Evolutionary conservation across 1,140 invertebrate genomes (phyloP), one percentile per base, ranked within the genome.

Genomic region (Watersipora subatra): DNA sequence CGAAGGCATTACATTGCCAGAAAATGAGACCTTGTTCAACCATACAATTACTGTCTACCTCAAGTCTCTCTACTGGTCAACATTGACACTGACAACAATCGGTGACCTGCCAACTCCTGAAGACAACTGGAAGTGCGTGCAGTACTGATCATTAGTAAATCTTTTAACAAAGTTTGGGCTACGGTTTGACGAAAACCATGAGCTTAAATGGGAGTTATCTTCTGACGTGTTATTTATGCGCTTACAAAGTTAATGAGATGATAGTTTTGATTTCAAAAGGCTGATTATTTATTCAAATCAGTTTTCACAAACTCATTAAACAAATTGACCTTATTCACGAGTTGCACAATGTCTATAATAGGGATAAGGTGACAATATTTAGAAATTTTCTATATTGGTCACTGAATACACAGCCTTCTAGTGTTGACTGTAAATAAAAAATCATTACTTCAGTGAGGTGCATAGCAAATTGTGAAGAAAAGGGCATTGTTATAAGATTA

Each of bases 41-140:
- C 7, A 46, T 0, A 80, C 95, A 3, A 90, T 90, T 0, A 84
- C 92, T 68, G 96, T 95, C 76, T 97, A 97, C 76, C 84, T 96
- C 3, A 90, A 89, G 46, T 96, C 92, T 1, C 82, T 97, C 1
- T 96, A 95, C 78, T 97, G 93, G 93, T 94, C 93, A 1, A 96
- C 93, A 1, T 81, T 97, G 26, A 97, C 93, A 0, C 83, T 97
- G n/a, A 97, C 93, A 7, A 96, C 93, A 15, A 97, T 97, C 67
- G 80, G 80, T 2, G 93, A 96, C 75, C 84, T 96, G 57, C 92
- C 92, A 1, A 93, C 91, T 1, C 93, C 93, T 0, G 91, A 93
- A 74, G 92, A 90, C 66, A 93, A 94, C 81, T 89, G 88, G 75
- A 89, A 97, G 93, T 97, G 84, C 95, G 92, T 92, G 72, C 46